Conservation (phyloP, 1,140 invertebrate species). For the Palaemon carinicauda region DNA sequence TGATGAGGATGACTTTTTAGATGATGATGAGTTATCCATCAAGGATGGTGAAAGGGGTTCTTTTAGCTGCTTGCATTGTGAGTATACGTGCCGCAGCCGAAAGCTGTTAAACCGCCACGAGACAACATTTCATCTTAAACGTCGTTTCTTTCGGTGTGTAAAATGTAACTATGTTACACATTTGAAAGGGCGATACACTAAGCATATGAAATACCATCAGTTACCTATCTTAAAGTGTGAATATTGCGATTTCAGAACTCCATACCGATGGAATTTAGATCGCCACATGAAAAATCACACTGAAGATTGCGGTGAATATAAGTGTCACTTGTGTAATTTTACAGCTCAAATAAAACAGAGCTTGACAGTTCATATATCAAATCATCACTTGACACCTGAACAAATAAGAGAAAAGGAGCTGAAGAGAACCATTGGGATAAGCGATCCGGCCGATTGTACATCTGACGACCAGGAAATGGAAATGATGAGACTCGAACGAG, state of each 20-base stretch:
- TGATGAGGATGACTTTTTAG: slow-evolving; percentile 49
- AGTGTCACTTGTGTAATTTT: slow-evolving; percentile 89
- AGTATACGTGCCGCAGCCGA: slow-evolving; percentile 43
- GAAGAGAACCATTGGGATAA: slow-evolving; percentile 62
- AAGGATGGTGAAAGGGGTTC: slow-evolving; percentile 52
- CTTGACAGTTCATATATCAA: slow-evolving; percentile 87
- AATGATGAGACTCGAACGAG: slow-evolving; percentile 64
- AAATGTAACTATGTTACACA: slow-evolving; percentile 92
- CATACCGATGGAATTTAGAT: slow-evolving; percentile 93
- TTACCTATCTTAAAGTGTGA: slow-evolving; percentile 94
- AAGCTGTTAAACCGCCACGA: slow-evolving; percentile 58
- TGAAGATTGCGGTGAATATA: slow-evolving; percentile 77
- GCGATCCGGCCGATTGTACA: slow-evolving; percentile 46
- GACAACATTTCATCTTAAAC: slow-evolving; percentile 62
- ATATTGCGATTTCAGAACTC: slow-evolving; percentile 90
- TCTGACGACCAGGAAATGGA: slow-evolving; percentile 67
- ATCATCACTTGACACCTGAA: slow-evolving; percentile 76
- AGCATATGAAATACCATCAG: slow-evolving; percentile 93
- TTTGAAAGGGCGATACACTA: slow-evolving; percentile 87
- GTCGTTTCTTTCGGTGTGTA: slow-evolving; percentile 80
- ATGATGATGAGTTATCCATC: slow-evolving; percentile 33
- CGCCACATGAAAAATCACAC: slow-evolving; percentile 91
- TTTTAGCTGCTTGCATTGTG: slow-evolving; percentile 55
- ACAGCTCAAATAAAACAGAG: slow-evolving; percentile 91
- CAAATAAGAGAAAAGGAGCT: slow-evolving; percentile 69